Conservation (phyloP, 1,140 invertebrate genomes). For the Drosophila triauraria region DNA sequence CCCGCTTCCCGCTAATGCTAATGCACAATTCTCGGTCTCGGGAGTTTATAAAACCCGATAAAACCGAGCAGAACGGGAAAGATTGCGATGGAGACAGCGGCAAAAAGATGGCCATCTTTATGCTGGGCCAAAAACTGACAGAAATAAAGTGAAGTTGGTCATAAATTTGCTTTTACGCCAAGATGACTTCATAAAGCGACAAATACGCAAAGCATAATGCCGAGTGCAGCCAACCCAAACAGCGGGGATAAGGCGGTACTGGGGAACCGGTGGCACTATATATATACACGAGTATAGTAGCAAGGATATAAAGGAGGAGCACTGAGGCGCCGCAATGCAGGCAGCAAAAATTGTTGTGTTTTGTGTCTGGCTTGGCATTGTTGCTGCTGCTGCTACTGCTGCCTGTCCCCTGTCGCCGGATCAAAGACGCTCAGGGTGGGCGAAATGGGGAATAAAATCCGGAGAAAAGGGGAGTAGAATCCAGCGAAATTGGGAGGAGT, state of each 20-base stretch:
- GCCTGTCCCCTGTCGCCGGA: constrained; percentile 10
- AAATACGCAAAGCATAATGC: constrained; percentile 81
- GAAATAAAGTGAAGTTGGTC: constrained; percentile 82
- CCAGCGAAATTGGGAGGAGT: constrained; percentile 9
- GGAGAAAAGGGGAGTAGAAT: neutral
- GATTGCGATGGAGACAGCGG: constrained; percentile 26
- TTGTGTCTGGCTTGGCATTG: constrained; percentile 75
- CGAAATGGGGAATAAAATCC: neutral
- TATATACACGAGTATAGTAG: neutral
- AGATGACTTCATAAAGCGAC: constrained; percentile 83
- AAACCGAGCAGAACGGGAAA: constrained; percentile 19
- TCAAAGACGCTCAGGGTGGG: constrained; percentile 5
- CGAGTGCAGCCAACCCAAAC: constrained; percentile 63
- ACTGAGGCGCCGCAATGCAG: constrained; percentile 62
- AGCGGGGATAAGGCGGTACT: constrained; percentile 26
- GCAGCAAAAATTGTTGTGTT: constrained; percentile 75
- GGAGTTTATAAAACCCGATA: constrained; percentile 52
- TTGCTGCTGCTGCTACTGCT: constrained; percentile 48
- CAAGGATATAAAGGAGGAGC: constrained; percentile 22
- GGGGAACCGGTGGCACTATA: constrained; percentile 3
- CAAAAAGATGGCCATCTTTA: constrained; percentile 65
- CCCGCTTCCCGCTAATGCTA: constrained; percentile 32
- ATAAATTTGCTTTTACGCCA: constrained; percentile 83
- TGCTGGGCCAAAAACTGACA: constrained; percentile 74
- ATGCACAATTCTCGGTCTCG: constrained; percentile 37